Evolutionary conservation across 2,113 vertebrate species (phyloP).

Genomic region (Lophura nycthemera): DNA sequence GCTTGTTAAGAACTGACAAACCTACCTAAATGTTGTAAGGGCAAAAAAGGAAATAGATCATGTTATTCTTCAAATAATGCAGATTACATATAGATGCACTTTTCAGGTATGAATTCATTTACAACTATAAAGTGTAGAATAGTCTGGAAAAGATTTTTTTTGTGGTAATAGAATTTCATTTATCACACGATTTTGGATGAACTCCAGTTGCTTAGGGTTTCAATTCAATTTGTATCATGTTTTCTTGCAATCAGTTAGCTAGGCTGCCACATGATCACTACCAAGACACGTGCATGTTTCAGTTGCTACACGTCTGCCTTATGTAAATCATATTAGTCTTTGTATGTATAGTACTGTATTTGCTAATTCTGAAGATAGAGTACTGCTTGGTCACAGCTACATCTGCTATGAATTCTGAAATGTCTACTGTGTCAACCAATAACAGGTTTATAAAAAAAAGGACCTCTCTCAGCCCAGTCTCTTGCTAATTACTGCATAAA

Average conservation of each 20-base stretch:
- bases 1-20: neutral
- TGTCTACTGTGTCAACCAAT: neutral
- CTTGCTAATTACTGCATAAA: neutral
- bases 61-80: neutral
- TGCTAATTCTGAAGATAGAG: neutral
- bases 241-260: neutral
- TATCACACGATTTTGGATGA: neutral
- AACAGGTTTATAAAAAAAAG: neutral
- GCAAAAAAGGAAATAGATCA: neutral
- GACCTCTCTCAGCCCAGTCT: neutral
- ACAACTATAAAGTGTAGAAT: neutral
- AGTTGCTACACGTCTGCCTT: neutral
- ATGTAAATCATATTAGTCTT: neutral
- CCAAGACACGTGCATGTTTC: neutral
- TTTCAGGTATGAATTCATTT: neutral
- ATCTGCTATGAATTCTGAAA: neutral
- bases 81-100: neutral
- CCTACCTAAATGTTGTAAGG: neutral
- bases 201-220: slow-evolving; percentile 7
- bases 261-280: neutral
- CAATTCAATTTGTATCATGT: neutral
- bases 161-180: neutral
- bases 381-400: neutral
- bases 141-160: neutral
- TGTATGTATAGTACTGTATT: neutral